Evolutionary conservation across 2,888 invertebrate species (phyloP).

Genomic region (Psylliodes chrysocephalus): DNA sequence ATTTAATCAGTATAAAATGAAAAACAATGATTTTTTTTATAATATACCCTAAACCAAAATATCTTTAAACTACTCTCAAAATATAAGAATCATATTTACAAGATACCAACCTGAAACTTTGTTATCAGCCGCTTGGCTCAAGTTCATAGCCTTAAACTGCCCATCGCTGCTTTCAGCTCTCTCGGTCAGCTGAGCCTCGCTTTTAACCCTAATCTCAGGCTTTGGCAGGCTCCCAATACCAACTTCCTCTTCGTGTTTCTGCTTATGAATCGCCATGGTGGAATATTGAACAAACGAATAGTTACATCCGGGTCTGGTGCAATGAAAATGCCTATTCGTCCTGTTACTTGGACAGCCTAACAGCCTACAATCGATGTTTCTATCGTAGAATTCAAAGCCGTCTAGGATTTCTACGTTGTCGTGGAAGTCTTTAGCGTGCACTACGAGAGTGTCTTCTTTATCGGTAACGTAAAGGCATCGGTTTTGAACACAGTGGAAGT

Average conservation of each 20-base stretch:
- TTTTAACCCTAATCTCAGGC: conserved; percentile 49
- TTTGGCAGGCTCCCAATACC: conserved; percentile 18
- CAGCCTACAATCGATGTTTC: conserved; percentile 75
- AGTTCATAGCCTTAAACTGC: conserved; percentile 58
- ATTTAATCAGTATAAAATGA: too few species aligned
- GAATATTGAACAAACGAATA: conserved; percentile 79
- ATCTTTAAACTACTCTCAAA: background rate
- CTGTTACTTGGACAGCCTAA: conserved; percentile 76
- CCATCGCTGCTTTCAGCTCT: conserved; percentile 45
- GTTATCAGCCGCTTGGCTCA: conserved; percentile 56
- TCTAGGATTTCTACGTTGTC: conserved; percentile 83
- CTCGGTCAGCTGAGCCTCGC: conserved; percentile 52
- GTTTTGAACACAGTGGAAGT: conserved; percentile 87
- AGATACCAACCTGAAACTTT: conserved; percentile 50
- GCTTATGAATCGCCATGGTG: conserved; percentile 79
- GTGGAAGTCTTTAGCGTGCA: conserved; percentile 89
- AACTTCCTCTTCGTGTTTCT: conserved; percentile 68
- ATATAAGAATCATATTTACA: background rate
- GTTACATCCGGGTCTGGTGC: conserved; percentile 75
- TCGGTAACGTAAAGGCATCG: conserved; percentile 87
- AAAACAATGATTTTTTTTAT: too few species aligned
- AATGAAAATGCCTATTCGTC: conserved; percentile 81
- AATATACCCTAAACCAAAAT: background rate
- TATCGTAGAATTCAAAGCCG: conserved; percentile 87
- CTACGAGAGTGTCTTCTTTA: conserved; percentile 78